Conservation (phyloP, 2,888 invertebrate species). For the Liopterus haemorrhoidalis region DNA sequence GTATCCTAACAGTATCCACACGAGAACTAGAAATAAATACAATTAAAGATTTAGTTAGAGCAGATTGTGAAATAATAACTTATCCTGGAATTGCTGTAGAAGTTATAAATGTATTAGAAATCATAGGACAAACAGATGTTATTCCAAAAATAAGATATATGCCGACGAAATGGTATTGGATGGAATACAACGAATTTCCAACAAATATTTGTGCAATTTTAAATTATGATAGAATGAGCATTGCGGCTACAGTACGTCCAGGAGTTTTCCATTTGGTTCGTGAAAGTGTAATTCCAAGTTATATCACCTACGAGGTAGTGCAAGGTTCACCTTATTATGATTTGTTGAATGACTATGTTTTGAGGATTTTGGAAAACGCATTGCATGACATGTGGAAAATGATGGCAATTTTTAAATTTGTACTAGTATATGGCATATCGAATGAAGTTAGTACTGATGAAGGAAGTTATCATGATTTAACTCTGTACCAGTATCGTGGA, state of each 20-base stretch:
- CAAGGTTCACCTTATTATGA: conserved; percentile 13
- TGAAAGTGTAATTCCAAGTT: conserved; percentile 9
- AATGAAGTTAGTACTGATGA: conserved; percentile 4
- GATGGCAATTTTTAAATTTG: no score
- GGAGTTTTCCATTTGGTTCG: not conserved
- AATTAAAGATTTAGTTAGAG: conserved; percentile 8
- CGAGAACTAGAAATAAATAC: conserved; percentile 15
- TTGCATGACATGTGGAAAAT: conserved; percentile 6
- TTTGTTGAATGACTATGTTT: conserved; percentile 9
- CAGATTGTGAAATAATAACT: not conserved
- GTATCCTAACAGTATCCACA: conserved; percentile 10
- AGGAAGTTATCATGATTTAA: conserved; percentile 7
- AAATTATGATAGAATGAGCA: conserved; percentile 8
- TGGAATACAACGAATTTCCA: no score
- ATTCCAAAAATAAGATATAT: conserved; percentile 3
- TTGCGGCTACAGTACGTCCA: not conserved
- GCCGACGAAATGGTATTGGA: no score
- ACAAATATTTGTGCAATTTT: not conserved
- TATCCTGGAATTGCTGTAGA: conserved; percentile 1
- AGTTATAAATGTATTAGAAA: conserved; percentile 4
- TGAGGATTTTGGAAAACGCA: conserved; percentile 9
- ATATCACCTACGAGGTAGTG: conserved; percentile 8
- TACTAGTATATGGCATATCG: no score
- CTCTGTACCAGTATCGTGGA: conserved; percentile 10
- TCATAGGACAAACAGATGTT: conserved; percentile 1